A percentile compares a stretch with the other conserved stretches of the same genome.
These are phyloP conservation scores for Carduelis carduelis DNA, from an alignment of 2,797 vertebrate species.

Conservation along the genomic window DNA sequence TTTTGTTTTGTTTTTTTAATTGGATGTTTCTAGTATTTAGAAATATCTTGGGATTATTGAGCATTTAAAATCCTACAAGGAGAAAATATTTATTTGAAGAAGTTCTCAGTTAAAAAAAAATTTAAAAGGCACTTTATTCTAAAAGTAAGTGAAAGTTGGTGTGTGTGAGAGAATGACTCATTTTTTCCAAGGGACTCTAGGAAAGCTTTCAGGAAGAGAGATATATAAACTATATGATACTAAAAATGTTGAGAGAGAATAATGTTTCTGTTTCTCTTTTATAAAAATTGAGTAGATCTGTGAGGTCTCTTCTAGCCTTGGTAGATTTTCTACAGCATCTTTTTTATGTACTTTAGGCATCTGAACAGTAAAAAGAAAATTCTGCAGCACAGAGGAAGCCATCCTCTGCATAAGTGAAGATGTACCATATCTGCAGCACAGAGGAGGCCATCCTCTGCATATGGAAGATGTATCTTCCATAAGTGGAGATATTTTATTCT, in stretches of 20 bases:
- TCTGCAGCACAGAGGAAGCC: neutral
- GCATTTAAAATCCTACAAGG: neutral
- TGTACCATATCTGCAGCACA: neutral
- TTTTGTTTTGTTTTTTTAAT: neutral
- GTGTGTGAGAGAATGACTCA: neutral
- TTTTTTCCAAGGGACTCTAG: neutral
- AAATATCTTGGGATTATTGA: neutral
- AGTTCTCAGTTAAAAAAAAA: neutral
- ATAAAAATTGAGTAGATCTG: neutral
- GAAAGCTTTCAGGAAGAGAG: neutral
- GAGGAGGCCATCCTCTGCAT: neutral
- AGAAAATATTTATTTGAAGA: neutral
- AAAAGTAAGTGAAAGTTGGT: neutral
- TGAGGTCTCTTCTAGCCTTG: neutral
- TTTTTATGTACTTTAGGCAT: neutral
- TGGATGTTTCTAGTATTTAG: neutral
- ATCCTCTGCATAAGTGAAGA: neutral
- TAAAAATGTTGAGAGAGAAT: neutral
- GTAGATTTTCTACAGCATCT: neutral
- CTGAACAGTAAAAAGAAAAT: neutral
- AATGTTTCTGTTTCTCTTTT: neutral
- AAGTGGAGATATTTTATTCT: neutral
- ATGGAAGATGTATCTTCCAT: neutral
- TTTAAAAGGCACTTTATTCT: neutral
- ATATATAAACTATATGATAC: neutral